Conservation (phyloP, 2,797 vertebrate genomes). For the Chiroxiphia lanceolata region DNA sequence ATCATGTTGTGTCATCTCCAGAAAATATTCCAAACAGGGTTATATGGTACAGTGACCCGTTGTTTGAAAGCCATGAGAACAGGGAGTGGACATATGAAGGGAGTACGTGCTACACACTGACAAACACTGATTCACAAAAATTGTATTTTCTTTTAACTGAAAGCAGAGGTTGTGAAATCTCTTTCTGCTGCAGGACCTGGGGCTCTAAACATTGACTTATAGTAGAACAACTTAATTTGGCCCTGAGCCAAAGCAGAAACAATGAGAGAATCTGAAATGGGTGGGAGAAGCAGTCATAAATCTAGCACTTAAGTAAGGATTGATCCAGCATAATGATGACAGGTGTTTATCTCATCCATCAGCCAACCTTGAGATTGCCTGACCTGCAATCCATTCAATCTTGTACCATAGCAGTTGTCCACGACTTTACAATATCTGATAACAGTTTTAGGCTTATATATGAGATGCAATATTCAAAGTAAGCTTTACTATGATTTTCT, state of each 20-base stretch:
- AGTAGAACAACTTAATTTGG: constrained; percentile 23
- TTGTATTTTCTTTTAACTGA: constrained; percentile 29
- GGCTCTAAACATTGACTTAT: constrained; percentile 30
- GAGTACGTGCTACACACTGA: neutral
- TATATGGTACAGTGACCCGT: neutral
- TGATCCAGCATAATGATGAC: constrained; percentile 26
- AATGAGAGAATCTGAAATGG: constrained; percentile 4
- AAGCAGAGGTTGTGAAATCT: neutral
- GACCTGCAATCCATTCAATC: neutral
- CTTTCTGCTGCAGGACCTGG: neutral
- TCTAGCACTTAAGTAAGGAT: constrained; percentile 17
- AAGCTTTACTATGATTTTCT: neutral
- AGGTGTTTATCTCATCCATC: constrained; percentile 18
- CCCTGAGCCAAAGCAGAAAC: neutral
- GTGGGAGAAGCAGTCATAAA: constrained; percentile 31
- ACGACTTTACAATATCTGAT: neutral
- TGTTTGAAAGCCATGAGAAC: neutral
- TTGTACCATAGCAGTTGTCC: neutral
- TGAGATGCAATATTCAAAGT: neutral
- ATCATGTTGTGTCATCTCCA: neutral
- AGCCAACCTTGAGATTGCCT: neutral
- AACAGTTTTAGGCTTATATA: neutral
- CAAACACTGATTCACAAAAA: neutral
- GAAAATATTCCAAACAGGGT: neutral
- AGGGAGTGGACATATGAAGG: neutral